Conservation (phyloP, 2,888 invertebrate species). For the Drosophila neoperkinsi region DNA sequence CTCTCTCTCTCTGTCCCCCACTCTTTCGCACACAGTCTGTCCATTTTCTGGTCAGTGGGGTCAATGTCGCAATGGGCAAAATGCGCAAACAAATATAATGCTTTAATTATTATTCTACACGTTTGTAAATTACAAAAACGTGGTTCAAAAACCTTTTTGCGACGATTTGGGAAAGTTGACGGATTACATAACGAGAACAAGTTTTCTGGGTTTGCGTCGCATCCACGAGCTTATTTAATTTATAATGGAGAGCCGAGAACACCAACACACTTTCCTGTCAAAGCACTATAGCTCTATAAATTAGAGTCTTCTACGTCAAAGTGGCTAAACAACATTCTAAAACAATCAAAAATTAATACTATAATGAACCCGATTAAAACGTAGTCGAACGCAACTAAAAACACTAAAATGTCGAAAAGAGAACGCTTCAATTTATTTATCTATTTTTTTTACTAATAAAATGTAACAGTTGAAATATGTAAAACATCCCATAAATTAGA, state of each 20-base stretch:
- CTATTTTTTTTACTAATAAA: conserved; percentile 20
- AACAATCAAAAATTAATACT: conserved; percentile 73
- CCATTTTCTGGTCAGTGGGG: conserved; percentile 60
- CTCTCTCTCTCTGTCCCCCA: conserved; percentile 6
- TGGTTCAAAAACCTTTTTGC: conserved; percentile 43
- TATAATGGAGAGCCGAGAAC: conserved; percentile 53
- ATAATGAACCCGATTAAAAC: conserved; percentile 30
- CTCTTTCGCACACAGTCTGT: background rate
- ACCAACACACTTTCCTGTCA: conserved; percentile 55
- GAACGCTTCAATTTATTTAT: conserved; percentile 28
- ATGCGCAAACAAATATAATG: conserved; percentile 27
- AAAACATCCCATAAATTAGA: conserved; percentile 22
- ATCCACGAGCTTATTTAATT: conserved; percentile 42
- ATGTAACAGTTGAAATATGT: conserved; percentile 39
- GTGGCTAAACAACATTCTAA: conserved; percentile 78
- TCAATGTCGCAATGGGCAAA: conserved; percentile 74
- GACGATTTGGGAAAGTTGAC: conserved; percentile 26
- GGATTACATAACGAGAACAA: conserved; percentile 49
- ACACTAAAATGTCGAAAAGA: conserved; percentile 58
- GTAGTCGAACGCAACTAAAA: conserved; percentile 14
- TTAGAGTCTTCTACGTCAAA: conserved; percentile 57
- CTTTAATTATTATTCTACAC: conserved; percentile 15
- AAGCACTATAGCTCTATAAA: conserved; percentile 57
- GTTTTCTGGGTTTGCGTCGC: conserved; percentile 14
- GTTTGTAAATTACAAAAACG: conserved; percentile 32